These are phyloP conservation scores for Calephelis nemesis DNA, from an alignment of 1,140 invertebrate genomes.

Conservation along the genomic window DNA sequence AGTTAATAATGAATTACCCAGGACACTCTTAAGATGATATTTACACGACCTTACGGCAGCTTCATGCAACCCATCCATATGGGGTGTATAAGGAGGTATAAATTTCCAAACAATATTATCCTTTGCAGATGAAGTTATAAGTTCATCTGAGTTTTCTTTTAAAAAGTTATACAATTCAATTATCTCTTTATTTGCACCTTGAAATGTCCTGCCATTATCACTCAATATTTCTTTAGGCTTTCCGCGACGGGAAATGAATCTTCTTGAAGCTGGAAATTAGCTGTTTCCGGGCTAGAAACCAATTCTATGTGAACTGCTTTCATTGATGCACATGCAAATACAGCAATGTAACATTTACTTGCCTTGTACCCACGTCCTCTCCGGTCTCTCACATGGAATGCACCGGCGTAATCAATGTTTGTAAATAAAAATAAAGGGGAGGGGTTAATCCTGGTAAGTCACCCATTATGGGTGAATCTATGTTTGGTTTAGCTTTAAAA, in stretches of 20 bases:
- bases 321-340: conserved; percentile 19
- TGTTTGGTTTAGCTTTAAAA: conserved; percentile 2
- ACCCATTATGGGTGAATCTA: neutral
- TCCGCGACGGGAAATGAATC: no score
- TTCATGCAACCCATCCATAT: conserved; percentile 26
- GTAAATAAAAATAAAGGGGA: conserved; percentile 1
- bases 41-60: conserved; percentile 25
- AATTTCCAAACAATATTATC: conserved; percentile 10
- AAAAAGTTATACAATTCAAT: conserved; percentile 18
- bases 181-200: no score
- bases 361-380: conserved; percentile 24
- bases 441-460: neutral
- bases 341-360: conserved; percentile 26
- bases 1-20: conserved; percentile 19
- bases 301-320: conserved; percentile 28
- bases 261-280: neutral
- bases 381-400: conserved; percentile 19
- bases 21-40: conserved; percentile 23
- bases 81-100: conserved; percentile 23
- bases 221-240: no score
- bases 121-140: neutral
- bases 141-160: conserved; percentile 19
- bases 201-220: no score
- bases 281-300: conserved; percentile 21
- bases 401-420: conserved; percentile 18